Evolutionary conservation across 2,888 invertebrate genomes (phyloP), one percentile per base, ranked within the genome.

Genomic region (Creontiades dilutus): DNA sequence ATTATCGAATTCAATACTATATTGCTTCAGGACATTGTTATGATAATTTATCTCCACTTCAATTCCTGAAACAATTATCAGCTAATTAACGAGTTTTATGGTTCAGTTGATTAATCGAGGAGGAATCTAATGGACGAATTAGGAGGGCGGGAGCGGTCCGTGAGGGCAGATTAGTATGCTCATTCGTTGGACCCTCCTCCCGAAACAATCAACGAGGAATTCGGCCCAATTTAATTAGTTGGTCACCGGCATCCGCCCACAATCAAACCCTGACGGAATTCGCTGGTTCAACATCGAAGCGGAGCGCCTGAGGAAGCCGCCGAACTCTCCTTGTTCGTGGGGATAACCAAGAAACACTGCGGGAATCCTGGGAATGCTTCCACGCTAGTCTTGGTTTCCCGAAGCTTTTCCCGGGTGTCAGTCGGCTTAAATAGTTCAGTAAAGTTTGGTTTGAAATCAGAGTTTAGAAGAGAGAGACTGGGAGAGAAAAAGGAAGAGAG

Each of bases 151-250:
- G 19, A 27, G 27, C 5, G 23, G 13, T 9, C 68, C 27, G 68
- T 23, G 23, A 68, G 68, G 68, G 68, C 52, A 11, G 68, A 68
- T 68, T 68, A 68, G 68, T 27, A 68, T 68, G 68, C 68, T 68
- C 68, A 27, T 68, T 19, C 68, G 68, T 68, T 19, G 11, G 19
- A 23, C 68, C 68, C 78, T 52, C 19, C 28, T 61, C 61, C 61
- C 85, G 12, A 46, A 61, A 85, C 23, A 61, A 68, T 85, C 85
- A 55, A 27, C 28, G 61, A 85, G 85, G 85, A 28, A 85, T 85
- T 48, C 68, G 57, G 28, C 55, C 55, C 85, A 85, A 85, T 85
- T 85, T 85, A 85, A 85, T 85, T 85, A 85, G 85, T 85, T 85
- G 85, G 52, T 85, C 85, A 85, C 61, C 19, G 68, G 61, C 85